phyloP scores from a whole-genome alignment of 2,113 vertebrate species.

The Saccopteryx leptura region DNA sequence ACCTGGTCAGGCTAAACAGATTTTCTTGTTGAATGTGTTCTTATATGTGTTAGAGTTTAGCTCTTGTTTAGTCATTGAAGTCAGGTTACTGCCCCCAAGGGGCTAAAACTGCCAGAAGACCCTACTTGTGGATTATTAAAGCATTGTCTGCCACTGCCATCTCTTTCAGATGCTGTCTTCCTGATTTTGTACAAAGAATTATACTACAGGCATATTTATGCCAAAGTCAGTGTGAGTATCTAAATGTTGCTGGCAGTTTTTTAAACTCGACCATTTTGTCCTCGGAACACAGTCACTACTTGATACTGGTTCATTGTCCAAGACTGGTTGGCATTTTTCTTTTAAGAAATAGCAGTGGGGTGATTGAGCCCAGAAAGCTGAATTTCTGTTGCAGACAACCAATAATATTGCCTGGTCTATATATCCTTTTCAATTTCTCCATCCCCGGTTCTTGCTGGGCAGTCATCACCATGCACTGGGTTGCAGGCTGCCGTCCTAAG shows the following conservation, averaged over 20 bases:
- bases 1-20: not conserved
- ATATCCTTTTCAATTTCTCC: not conserved
- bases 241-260: not conserved
- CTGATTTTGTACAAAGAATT: conserved; percentile 98
- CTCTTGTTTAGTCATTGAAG: not conserved
- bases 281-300: not conserved
- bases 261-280: not conserved
- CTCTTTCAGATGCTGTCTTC: conserved; percentile 96
- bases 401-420: accelerated
- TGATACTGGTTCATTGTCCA: not conserved
- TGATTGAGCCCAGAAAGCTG: not conserved
- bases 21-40: not conserved
- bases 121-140: conserved; percentile 20
- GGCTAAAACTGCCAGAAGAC: not conserved
- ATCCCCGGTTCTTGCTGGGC: no score
- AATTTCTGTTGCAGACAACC: not conserved
- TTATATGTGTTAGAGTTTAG: not conserved
- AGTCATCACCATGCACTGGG: accelerated
- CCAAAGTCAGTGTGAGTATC: conserved; percentile 99
- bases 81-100: not conserved
- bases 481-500: not conserved
- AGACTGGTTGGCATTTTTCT: not conserved
- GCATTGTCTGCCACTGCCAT: not conserved
- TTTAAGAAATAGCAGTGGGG: not conserved
- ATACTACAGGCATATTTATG: conserved; percentile 99